Evolutionary conservation across 2,888 invertebrate genomes (phyloP).

Genomic region (Chelonus formosanus): DNA sequence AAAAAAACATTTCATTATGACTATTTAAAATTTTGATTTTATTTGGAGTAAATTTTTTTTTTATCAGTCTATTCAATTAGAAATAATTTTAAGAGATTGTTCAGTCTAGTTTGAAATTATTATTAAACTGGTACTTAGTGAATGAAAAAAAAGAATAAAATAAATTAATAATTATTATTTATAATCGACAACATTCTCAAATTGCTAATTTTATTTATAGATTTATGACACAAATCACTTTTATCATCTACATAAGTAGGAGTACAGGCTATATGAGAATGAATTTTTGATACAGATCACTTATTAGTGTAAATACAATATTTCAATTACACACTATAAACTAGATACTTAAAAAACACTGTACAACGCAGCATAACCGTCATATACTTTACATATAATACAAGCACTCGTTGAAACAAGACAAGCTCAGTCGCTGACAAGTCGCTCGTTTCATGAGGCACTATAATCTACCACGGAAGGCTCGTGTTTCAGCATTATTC

Average conservation of each 20-base stretch:
- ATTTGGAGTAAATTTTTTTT: too few species aligned
- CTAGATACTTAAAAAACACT: conserved; percentile 66
- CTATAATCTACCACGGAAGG: conserved; percentile 36
- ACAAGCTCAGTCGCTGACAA: conserved; percentile 25
- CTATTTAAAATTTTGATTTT: background rate
- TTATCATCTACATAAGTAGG: conserved; percentile 65
- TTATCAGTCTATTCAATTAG: too few species aligned
- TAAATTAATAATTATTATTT: background rate
- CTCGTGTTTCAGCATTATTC: conserved; percentile 33
- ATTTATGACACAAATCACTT: conserved; percentile 65
- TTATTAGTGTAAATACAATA: conserved; percentile 64
- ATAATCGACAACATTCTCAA: conserved; percentile 58
- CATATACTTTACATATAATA: conserved; percentile 65
- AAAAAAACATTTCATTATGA: too few species aligned
- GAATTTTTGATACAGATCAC: conserved; percentile 65
- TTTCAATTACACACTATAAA: conserved; percentile 63
- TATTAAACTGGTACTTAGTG: background rate
- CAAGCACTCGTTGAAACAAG: conserved; percentile 51
- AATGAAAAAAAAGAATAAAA: background rate
- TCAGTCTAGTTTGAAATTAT: too few species aligned
- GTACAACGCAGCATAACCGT: conserved; percentile 64
- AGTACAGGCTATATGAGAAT: conserved; percentile 65
- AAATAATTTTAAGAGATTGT: too few species aligned
- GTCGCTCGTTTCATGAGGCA: conserved; percentile 37
- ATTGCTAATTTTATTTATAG: conserved; percentile 65